Conservation (phyloP, 2,113 vertebrate genomes). For the Penelope pileata region DNA sequence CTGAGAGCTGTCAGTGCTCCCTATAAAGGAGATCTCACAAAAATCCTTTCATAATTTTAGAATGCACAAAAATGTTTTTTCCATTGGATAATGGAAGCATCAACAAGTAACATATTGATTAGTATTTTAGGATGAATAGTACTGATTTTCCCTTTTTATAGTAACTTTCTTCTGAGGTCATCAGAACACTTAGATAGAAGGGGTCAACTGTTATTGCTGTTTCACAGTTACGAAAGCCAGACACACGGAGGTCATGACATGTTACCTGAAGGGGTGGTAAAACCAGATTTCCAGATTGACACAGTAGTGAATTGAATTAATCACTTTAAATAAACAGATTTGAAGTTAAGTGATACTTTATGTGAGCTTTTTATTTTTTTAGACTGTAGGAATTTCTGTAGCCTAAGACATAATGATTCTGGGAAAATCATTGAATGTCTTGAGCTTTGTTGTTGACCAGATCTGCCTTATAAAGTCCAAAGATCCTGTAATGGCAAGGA, state of each 20-base stretch:
- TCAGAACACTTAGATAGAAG: neutral
- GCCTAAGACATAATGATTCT: neutral
- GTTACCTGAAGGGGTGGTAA: neutral
- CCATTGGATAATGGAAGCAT: neutral
- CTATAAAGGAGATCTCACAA: slow-evolving; percentile 2
- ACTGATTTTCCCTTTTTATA: slow-evolving; percentile 5
- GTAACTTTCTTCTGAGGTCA: neutral
- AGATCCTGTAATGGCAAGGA: neutral
- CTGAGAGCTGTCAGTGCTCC: slow-evolving; percentile 38
- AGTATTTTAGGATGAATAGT: slow-evolving; percentile 33
- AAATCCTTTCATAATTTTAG: slow-evolving; percentile 45
- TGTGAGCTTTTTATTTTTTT: neutral
- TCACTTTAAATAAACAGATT: neutral
- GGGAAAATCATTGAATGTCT: neutral
- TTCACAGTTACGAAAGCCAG: neutral
- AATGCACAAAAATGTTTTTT: slow-evolving; percentile 18
- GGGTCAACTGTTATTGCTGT: neutral
- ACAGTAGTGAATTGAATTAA: neutral
- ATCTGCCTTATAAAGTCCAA: neutral
- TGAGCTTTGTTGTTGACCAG: neutral
- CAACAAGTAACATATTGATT: neutral
- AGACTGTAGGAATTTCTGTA: neutral
- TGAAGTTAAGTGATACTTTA: neutral
- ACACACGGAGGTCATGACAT: neutral
- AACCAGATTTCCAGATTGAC: neutral